Evolutionary conservation across 1,140 invertebrate genomes (phyloP).

Genomic region (Centruroides sculpturatus): DNA sequence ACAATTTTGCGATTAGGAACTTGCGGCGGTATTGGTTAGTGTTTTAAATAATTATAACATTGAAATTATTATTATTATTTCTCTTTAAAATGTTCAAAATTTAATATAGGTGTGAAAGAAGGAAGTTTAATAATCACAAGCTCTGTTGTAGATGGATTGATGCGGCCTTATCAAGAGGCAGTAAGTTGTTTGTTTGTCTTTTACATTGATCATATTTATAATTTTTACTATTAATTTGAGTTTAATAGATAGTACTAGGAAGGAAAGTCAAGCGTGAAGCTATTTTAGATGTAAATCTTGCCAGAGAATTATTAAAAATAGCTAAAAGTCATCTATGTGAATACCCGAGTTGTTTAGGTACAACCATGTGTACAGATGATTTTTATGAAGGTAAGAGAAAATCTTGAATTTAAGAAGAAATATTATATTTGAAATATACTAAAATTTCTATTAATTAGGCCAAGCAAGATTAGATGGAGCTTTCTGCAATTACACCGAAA

Average conservation of each 20-base stretch:
- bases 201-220: not conserved
- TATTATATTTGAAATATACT: no score
- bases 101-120: not conserved
- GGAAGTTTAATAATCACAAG: slow-evolving; percentile 78
- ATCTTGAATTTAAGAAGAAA: no score
- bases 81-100: no score
- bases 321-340: not conserved
- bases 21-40: slow-evolving; percentile 65
- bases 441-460: not conserved
- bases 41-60: not conserved
- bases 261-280: slow-evolving; percentile 64
- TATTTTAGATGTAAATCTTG: slow-evolving; percentile 61
- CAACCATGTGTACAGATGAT: not conserved
- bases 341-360: no score
- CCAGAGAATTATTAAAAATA: slow-evolving; percentile 45
- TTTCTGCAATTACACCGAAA: slow-evolving; percentile 83
- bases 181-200: slow-evolving; percentile 27
- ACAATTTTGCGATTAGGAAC: slow-evolving; percentile 85
- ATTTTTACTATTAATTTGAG: not conserved
- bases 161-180: slow-evolving; percentile 50
- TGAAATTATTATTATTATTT: not conserved
- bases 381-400: no score
- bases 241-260: slow-evolving; percentile 62
- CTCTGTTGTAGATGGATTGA: slow-evolving; percentile 63
- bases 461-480: slow-evolving; percentile 80